Percentiles rank a stretch among this genome's conserved stretches.
phyloP scores from a whole-genome alignment of 2,113 vertebrate species.

The Ceyx melanurus region DNA sequence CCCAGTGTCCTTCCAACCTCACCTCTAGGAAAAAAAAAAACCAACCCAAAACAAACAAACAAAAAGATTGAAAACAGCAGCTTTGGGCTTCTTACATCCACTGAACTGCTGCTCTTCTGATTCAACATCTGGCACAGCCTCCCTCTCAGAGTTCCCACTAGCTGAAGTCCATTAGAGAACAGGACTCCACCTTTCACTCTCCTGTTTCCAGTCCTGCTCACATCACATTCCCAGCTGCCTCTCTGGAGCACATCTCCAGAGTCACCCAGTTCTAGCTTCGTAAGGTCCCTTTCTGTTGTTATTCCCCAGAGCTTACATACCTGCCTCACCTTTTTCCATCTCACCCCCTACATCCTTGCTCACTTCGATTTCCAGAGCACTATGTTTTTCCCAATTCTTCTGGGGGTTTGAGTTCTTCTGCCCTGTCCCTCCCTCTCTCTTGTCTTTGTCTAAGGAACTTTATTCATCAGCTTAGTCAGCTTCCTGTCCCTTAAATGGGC shows the following conservation, averaged over 20 bases:
- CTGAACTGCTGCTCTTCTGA: neutral
- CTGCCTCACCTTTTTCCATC: neutral
- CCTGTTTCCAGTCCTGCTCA: constrained; percentile 5
- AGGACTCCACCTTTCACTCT: constrained; percentile 31
- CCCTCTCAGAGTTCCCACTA: neutral
- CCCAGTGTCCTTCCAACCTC: neutral
- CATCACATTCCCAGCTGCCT: neutral
- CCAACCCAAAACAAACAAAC: neutral
- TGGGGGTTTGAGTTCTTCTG: neutral
- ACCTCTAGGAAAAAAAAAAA: neutral
- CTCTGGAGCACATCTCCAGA: neutral
- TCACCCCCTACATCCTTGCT: neutral
- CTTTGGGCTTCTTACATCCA: neutral
- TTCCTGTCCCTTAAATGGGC: neutral
- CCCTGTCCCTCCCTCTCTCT: neutral
- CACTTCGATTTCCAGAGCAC: neutral
- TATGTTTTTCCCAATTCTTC: neutral
- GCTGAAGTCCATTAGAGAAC: neutral
- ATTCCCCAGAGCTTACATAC: neutral
- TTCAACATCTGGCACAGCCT: neutral
- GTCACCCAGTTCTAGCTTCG: neutral
- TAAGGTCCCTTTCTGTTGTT: neutral
- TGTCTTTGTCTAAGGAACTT: neutral
- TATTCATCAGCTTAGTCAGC: constrained; percentile 11
- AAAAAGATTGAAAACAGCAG: neutral